phyloP scores from a whole-genome alignment of 2,888 invertebrate species.

The Ennomos erosarius region DNA sequence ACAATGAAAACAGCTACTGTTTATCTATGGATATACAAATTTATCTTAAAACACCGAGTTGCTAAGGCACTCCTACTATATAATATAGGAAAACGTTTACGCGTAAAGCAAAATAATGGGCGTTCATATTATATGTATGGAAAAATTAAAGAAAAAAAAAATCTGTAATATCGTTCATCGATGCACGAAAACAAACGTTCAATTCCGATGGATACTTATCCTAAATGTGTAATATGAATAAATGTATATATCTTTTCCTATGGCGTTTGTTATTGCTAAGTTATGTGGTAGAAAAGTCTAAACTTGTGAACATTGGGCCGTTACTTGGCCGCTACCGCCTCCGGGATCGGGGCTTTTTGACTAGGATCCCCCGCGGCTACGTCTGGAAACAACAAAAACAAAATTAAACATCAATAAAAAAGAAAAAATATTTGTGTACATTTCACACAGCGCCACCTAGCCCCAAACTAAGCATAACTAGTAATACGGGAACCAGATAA shows the following conservation, averaged over 20 bases:
- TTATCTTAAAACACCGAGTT: conserved; percentile 78
- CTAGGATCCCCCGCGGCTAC: conserved; percentile 62
- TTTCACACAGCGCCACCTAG: too few species aligned
- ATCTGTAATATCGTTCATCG: conserved; percentile 71
- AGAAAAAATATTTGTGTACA: too few species aligned
- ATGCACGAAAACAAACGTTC: conserved; percentile 69
- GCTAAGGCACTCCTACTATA: conserved; percentile 83
- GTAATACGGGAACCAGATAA: too few species aligned
- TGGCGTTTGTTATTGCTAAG: conserved; percentile 64
- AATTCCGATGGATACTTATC: conserved; percentile 80
- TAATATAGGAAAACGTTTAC: conserved; percentile 71
- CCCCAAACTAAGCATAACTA: too few species aligned
- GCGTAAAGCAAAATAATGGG: conserved; percentile 63
- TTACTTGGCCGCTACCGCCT: conserved; percentile 69
- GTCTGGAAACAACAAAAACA: conserved; percentile 50
- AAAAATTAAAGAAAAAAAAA: conserved; percentile 48
- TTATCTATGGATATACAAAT: conserved; percentile 57
- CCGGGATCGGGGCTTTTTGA: conserved; percentile 55
- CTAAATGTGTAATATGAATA: conserved; percentile 76
- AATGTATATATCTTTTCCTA: conserved; percentile 75
- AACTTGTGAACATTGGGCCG: conserved; percentile 48
- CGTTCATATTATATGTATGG: conserved; percentile 42
- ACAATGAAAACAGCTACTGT: conserved; percentile 44
- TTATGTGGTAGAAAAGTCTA: conserved; percentile 69
- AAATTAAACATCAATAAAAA: too few species aligned